A percentile compares a stretch with the other conserved stretches of the same genome.
Evolutionary conservation across 2,113 vertebrate species (phyloP).

Genomic region (Poeciliopsis prolifica): DNA sequence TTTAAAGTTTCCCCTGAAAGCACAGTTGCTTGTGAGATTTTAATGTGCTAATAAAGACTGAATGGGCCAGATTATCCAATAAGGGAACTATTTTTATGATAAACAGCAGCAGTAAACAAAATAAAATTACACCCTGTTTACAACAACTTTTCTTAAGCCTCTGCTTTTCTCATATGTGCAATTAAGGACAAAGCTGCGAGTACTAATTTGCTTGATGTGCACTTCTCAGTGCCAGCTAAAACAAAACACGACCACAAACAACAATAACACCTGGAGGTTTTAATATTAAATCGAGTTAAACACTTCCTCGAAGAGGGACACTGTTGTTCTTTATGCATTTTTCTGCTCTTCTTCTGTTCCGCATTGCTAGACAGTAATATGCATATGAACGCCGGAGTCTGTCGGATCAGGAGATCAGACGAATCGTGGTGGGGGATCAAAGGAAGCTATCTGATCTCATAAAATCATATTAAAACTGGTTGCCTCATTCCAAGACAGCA

Average conservation of each 20-base stretch:
- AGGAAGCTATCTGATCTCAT: slow-evolving; percentile 76
- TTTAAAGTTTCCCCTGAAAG: slow-evolving; percentile 32
- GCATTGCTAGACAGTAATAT: slow-evolving; percentile 60
- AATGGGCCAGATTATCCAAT: slow-evolving; percentile 33
- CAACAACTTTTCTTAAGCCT: slow-evolving; percentile 69
- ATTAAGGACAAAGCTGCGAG: slow-evolving; percentile 76
- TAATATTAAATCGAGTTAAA: slow-evolving; percentile 62
- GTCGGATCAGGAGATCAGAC: slow-evolving; percentile 73
- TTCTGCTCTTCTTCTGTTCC: slow-evolving; percentile 21
- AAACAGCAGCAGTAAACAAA: slow-evolving; percentile 56
- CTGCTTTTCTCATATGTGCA: slow-evolving; percentile 74
- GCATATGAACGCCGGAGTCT: slow-evolving; percentile 60
- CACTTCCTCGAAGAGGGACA: slow-evolving; percentile 59
- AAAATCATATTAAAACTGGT: slow-evolving; percentile 73
- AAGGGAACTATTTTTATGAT: slow-evolving; percentile 46
- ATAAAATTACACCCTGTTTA: slow-evolving; percentile 70
- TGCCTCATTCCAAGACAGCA: slow-evolving; percentile 57
- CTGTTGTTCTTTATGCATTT: slow-evolving; percentile 39
- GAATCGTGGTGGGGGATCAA: slow-evolving; percentile 67
- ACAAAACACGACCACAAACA: slow-evolving; percentile 61
- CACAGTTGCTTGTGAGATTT: slow-evolving; percentile 21
- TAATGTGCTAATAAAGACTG: slow-evolving; percentile 13
- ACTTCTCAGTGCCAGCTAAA: slow-evolving; percentile 66
- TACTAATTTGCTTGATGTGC: slow-evolving; percentile 79
- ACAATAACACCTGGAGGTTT: slow-evolving; percentile 51